phyloP scores from a whole-genome alignment of 2,888 invertebrate genomes.

The Odontocerum albicorne region DNA sequence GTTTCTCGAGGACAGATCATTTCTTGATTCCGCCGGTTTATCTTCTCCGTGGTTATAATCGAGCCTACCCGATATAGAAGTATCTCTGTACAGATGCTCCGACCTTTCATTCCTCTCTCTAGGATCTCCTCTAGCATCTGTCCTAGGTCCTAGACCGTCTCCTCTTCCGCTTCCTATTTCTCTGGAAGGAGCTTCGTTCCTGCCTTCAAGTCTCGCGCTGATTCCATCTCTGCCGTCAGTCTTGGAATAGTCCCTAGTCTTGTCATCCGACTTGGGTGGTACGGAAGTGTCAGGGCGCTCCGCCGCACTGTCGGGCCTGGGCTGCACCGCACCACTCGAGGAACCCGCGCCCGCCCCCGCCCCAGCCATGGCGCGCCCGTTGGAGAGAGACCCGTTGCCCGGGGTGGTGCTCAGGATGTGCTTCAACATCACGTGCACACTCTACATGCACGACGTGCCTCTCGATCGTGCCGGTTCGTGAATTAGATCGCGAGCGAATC shows the following conservation, averaged over 20 bases:
- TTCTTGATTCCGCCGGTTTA: slow-evolving; percentile 18
- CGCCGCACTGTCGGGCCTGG: slow-evolving; percentile 44
- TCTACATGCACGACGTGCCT: slow-evolving; percentile 9
- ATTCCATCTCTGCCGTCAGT: slow-evolving; percentile 34
- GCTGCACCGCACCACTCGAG: slow-evolving; percentile 55
- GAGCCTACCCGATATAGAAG: slow-evolving; percentile 20
- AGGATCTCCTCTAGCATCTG: slow-evolving; percentile 34
- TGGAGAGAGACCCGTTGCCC: slow-evolving; percentile 29
- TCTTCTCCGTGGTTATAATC: slow-evolving; percentile 29
- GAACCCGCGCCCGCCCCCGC: slow-evolving; percentile 44
- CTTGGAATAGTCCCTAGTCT: slow-evolving; percentile 32
- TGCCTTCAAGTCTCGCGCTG: slow-evolving; percentile 28
- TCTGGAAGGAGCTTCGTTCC: slow-evolving; percentile 22
- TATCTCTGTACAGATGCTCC: slow-evolving; percentile 27
- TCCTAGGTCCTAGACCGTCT: slow-evolving; percentile 34
- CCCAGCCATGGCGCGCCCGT: slow-evolving; percentile 54
- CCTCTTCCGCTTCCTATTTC: slow-evolving; percentile 35
- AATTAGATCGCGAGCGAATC: too few species aligned
- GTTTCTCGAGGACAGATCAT: slow-evolving; percentile 22
- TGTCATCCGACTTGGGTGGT: slow-evolving; percentile 32
- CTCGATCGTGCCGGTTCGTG: too few species aligned
- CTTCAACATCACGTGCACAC: slow-evolving; percentile 64
- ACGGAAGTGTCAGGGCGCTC: slow-evolving; percentile 49
- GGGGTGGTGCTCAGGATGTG: slow-evolving; percentile 60
- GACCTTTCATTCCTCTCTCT: slow-evolving; percentile 20